Evolutionary conservation across 2,797 vertebrate species (phyloP).

Genomic region (Sarcophilus harrisii): DNA sequence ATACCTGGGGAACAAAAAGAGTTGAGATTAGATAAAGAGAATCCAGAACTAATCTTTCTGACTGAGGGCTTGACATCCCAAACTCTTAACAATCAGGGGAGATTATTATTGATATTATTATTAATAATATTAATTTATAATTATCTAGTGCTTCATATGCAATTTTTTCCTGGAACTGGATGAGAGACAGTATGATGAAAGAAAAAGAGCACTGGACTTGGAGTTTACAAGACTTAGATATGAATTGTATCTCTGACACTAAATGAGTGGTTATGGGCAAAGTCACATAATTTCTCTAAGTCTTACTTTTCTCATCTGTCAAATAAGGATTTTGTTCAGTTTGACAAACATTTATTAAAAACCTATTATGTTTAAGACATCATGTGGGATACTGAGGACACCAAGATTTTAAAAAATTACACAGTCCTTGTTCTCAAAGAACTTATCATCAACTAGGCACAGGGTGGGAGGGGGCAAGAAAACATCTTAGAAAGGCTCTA

Average conservation of each 20-base stretch:
- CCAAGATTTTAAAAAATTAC: not conserved
- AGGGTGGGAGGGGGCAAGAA: not conserved
- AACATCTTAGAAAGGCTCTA: not conserved
- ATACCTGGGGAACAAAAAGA: slow-evolving; percentile 88
- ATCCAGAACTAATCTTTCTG: accelerated
- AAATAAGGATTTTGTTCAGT: not conserved
- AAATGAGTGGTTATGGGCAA: not conserved
- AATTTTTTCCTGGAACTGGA: not conserved
- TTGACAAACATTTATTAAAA: not conserved
- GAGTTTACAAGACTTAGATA: not conserved
- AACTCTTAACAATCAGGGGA: not conserved
- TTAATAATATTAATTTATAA: not conserved
- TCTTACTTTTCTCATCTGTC: not conserved
- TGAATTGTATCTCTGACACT: not conserved
- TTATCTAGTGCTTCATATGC: not conserved
- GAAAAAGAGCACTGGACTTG: not conserved
- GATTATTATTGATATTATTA: not conserved
- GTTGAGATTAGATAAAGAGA: accelerated
- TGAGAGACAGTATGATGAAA: not conserved
- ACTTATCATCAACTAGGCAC: not conserved
- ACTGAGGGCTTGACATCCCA: not conserved
- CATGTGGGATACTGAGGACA: not conserved
- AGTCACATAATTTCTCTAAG: not conserved
- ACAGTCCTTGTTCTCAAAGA: not conserved
- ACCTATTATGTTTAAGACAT: not conserved